Percentiles rank a stretch among this genome's conserved stretches.
Conservation (phyloP, 2,113 vertebrate species). For the Austrofundulus limnaeus region DNA sequence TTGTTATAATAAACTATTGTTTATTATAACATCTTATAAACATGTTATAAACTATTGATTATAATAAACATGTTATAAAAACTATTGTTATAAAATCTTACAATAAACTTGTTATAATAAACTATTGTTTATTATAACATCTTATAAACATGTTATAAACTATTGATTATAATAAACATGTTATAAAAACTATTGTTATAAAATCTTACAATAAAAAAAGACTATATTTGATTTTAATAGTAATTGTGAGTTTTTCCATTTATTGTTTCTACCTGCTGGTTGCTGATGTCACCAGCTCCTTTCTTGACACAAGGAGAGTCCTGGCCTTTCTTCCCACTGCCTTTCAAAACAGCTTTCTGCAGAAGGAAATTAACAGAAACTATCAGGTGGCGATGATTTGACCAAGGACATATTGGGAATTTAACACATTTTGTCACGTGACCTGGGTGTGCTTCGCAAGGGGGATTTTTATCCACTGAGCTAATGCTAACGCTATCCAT, state of each 20-base stretch:
- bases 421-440: neutral
- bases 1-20: neutral
- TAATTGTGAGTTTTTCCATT: neutral
- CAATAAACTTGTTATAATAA: too few species aligned
- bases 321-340: conserved; percentile 84
- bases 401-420: neutral
- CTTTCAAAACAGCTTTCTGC: conserved; percentile 81
- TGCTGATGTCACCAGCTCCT: conserved; percentile 81
- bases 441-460: too few species aligned
- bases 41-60: too few species aligned
- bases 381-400: neutral
- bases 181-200: too few species aligned
- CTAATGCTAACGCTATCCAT: too few species aligned
- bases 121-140: too few species aligned
- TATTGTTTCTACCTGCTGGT: conserved; percentile 63
- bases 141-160: too few species aligned
- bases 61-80: too few species aligned
- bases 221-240: neutral
- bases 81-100: too few species aligned
- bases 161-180: too few species aligned
- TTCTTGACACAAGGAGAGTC: conserved; percentile 87
- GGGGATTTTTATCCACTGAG: too few species aligned
- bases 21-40: too few species aligned
- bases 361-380: conserved; percentile 22
- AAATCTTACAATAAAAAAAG: neutral